Percentiles rank a stretch among this genome's conserved stretches.
Conservation (phyloP, 1,140 invertebrate genomes). For the Tyrophagus putrescentiae region DNA sequence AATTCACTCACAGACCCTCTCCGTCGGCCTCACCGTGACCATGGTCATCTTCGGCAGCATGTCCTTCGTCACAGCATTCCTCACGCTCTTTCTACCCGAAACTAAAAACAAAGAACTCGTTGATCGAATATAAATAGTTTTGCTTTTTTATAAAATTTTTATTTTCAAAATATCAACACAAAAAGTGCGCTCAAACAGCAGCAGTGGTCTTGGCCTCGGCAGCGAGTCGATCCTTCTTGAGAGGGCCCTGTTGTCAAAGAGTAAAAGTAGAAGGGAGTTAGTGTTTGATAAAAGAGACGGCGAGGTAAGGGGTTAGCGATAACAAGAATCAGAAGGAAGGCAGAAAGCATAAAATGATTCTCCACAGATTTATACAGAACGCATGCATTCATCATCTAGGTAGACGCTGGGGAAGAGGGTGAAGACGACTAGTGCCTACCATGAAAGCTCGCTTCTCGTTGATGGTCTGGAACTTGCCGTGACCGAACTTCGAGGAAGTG, state of each 20-base stretch:
- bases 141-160: not conserved
- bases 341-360: not conserved
- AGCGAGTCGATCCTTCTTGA: conserved; percentile 78
- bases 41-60: conserved; percentile 3
- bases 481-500: conserved; percentile 97
- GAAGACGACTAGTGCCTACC: no score
- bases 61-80: conserved; percentile 15
- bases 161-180: not conserved
- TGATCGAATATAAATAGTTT: not conserved
- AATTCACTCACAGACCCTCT: not conserved
- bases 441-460: conserved; percentile 92
- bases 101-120: conserved; percentile 15
- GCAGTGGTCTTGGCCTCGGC: conserved; percentile 52
- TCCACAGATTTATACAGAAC: not conserved
- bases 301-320: no score
- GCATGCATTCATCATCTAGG: conserved; percentile 13
- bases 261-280: conserved; percentile 4
- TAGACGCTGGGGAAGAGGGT: no score
- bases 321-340: conserved; percentile 23
- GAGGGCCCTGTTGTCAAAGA: conserved; percentile 46
- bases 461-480: conserved; percentile 97
- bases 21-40: not conserved
- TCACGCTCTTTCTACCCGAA: conserved; percentile 14
- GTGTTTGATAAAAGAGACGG: not conserved
- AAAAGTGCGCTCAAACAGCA: conserved; percentile 2